phyloP scores from a whole-genome alignment of 64 coral and sea anemone species.

The Dendrophyllia cribrosa region DNA sequence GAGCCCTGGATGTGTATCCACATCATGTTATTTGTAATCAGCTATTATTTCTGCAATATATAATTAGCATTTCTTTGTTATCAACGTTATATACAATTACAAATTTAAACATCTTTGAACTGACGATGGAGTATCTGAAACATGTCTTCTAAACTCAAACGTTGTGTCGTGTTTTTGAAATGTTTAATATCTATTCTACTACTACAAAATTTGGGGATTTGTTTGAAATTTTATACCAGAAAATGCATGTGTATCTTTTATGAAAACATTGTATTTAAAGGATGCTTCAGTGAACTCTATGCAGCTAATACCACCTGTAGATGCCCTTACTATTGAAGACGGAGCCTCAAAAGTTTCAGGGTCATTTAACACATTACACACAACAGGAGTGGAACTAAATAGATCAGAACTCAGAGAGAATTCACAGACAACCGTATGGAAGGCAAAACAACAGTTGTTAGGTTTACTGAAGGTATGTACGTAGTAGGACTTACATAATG shows the following conservation, averaged over 20 bases:
- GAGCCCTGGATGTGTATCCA: no score
- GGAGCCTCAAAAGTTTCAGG: slow-evolving; percentile 24
- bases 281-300: not conserved
- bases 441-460: slow-evolving; percentile 66
- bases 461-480: slow-evolving; percentile 66
- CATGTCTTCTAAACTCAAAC: no score
- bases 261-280: not conserved
- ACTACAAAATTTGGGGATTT: no score
- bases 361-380: slow-evolving; percentile 11
- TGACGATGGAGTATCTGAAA: no score
- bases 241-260: not conserved
- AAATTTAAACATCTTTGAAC: no score
- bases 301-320: not conserved
- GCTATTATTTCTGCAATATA: no score
- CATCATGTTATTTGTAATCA: no score
- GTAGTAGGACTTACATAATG: not conserved
- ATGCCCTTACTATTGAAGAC: slow-evolving; percentile 37
- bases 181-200: no score
- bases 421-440: slow-evolving; percentile 5
- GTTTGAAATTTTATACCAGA: no score
- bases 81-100: no score
- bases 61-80: no score
- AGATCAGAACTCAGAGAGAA: slow-evolving; percentile 14
- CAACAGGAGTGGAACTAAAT: slow-evolving; percentile 64
- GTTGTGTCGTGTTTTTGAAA: no score